Percentiles rank a stretch among this genome's conserved stretches.
Conservation (phyloP, 2,113 vertebrate species). For the Dinomys branickii region DNA sequence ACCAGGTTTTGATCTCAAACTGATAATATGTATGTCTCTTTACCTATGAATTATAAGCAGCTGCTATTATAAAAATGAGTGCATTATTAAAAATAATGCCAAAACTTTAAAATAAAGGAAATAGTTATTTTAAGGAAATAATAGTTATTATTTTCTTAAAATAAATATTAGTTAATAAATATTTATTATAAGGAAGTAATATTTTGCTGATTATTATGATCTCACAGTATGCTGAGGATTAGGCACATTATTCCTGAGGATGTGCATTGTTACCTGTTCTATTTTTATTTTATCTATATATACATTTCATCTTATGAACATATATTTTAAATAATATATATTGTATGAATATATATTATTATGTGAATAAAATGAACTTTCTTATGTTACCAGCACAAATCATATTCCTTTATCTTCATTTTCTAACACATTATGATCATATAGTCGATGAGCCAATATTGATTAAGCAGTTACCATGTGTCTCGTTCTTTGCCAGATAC, state of each 20-base stretch:
- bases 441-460: not conserved
- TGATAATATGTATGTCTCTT: not conserved
- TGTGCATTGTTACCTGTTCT: not conserved
- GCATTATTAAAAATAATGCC: not conserved
- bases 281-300: not conserved
- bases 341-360: not conserved
- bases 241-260: not conserved
- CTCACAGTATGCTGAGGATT: not conserved
- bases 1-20: not conserved
- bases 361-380: not conserved
- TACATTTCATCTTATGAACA: too few species aligned
- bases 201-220: not conserved
- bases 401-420: not conserved
- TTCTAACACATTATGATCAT: not conserved
- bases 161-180: too few species aligned
- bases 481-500: not conserved
- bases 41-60: not conserved
- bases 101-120: too few species aligned
- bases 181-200: too few species aligned
- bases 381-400: not conserved
- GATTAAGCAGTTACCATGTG: not conserved
- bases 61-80: not conserved
- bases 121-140: too few species aligned
- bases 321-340: too few species aligned
- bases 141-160: too few species aligned